Evolutionary conservation across 2,888 invertebrate species (phyloP), one percentile per base, ranked within the genome.

Genomic region (Alsophila aescularia): DNA sequence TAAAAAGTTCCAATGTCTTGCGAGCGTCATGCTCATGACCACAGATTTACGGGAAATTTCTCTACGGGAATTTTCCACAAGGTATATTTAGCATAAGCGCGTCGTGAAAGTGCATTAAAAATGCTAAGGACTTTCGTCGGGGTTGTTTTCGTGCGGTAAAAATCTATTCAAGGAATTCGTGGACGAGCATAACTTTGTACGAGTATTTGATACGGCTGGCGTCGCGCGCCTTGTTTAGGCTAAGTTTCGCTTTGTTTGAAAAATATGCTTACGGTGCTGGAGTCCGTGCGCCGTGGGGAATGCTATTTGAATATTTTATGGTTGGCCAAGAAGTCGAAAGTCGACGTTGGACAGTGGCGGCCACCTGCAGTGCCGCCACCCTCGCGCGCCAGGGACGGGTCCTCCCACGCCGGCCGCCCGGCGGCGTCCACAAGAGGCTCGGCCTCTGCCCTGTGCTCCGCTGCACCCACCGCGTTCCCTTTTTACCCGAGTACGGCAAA

Each of bases 371-470:
- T 24, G 35, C 16, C 21, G 34, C 64, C 62, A 62, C 69, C 64
- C 64, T 67, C 58, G 50, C 52, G 49, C 41, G 49, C 7, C 8
- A 48, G 39, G 16, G 69, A 69, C 82, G 36, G 65, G 82, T 81
- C 66, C 82, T 62, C 82, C 82, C 80, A 83, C 82, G 72, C 75
- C 27, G 7, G 41, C 34, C 54, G 35, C 35, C 27, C 39, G 51
- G 39, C 58, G 51, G 24, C 24, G 24, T 8, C 3, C 24, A 8
- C 24, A 5, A 5, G 24, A 1, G 1, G 2, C 24, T 5, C 24
- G 24, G 24, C 64, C 61, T n/a, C 63, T 62, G 63, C 45, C 42
- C 45, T 41, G 52, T 56, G 45, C 57, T 58, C 45, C 39, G 54
- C 58, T 64, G 65, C 66, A 62, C 61, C 61, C 49, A 39, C 37